Evolutionary conservation across 2,113 vertebrate genomes (phyloP).

Genomic region (Rana temporaria): DNA sequence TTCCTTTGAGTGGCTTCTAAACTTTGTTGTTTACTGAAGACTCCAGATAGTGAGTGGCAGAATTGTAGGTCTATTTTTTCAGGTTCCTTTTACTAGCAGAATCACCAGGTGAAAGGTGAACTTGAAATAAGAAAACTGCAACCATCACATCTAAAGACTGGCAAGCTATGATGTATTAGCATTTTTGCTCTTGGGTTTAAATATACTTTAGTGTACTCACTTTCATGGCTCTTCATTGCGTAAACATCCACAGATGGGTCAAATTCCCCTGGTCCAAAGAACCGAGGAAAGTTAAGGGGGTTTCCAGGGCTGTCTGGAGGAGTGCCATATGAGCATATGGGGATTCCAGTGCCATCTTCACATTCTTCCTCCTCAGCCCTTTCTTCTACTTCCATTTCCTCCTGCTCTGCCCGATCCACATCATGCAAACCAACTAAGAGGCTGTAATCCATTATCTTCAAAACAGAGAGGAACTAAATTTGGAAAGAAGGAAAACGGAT

Average conservation of each 20-base stretch:
- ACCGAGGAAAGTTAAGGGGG: constrained; percentile 87
- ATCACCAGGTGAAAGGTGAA: no score
- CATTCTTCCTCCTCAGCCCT: constrained; percentile 89
- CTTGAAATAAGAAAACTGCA: no score
- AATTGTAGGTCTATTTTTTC: no score
- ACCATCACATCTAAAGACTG: no score
- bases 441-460: constrained; percentile 99
- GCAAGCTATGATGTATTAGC: no score
- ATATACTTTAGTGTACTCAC: constrained; percentile 72
- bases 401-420: constrained; percentile 92
- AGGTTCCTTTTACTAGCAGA: no score
- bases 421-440: constrained; percentile 94
- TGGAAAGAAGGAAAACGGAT: background rate
- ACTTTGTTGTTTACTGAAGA: no score
- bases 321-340: constrained; percentile 87
- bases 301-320: constrained; percentile 92
- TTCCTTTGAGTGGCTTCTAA: no score
- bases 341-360: constrained; percentile 82
- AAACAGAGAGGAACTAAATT: constrained; percentile 87
- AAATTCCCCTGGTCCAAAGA: constrained; percentile 91
- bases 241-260: constrained; percentile 92
- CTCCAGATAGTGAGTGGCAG: no score
- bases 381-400: constrained; percentile 94
- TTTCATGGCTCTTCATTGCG: constrained; percentile 92
- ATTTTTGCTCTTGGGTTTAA: no score